These are phyloP conservation scores for Taurulus bubalis DNA, from an alignment of 2,113 vertebrate species.

Conservation along the genomic window DNA sequence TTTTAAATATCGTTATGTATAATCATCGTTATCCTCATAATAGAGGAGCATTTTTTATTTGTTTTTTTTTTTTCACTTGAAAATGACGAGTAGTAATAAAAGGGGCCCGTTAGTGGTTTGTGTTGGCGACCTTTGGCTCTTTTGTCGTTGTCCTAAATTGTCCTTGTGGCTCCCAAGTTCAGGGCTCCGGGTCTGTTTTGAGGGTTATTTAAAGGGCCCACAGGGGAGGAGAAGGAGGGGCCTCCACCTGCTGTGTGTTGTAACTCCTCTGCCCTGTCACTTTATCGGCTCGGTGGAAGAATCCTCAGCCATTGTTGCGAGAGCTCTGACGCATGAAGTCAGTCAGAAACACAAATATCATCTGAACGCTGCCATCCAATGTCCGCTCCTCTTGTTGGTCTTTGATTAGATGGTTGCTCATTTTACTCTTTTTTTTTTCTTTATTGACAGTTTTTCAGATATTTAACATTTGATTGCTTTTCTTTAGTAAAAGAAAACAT, in stretches of 20 bases:
- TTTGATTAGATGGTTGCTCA: background rate
- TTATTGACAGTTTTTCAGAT: background rate
- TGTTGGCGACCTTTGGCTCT: background rate
- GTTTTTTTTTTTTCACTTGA: background rate
- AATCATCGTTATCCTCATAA: no score
- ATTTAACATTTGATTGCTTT: background rate
- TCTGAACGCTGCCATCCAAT: background rate
- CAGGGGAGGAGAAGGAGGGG: slow-evolving; percentile 1
- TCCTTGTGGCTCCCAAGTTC: slow-evolving; percentile 46
- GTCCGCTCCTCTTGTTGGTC: background rate
- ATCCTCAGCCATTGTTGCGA: slow-evolving; percentile 18
- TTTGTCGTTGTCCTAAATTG: slow-evolving; percentile 48
- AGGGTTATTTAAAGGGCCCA: slow-evolving; percentile 59
- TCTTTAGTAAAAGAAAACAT: background rate
- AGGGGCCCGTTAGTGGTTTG: background rate
- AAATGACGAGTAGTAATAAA: background rate
- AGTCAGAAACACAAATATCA: background rate
- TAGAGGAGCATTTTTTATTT: background rate
- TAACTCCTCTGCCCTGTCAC: slow-evolving; percentile 44
- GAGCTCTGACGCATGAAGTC: background rate
- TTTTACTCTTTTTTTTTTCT: background rate
- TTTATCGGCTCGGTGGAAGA: slow-evolving; percentile 9
- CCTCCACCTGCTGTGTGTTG: slow-evolving; percentile 62
- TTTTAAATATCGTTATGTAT: background rate
- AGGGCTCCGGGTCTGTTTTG: slow-evolving; percentile 45